phyloP scores from a whole-genome alignment of 2,797 vertebrate genomes.

The Malacoctenus gilli region DNA sequence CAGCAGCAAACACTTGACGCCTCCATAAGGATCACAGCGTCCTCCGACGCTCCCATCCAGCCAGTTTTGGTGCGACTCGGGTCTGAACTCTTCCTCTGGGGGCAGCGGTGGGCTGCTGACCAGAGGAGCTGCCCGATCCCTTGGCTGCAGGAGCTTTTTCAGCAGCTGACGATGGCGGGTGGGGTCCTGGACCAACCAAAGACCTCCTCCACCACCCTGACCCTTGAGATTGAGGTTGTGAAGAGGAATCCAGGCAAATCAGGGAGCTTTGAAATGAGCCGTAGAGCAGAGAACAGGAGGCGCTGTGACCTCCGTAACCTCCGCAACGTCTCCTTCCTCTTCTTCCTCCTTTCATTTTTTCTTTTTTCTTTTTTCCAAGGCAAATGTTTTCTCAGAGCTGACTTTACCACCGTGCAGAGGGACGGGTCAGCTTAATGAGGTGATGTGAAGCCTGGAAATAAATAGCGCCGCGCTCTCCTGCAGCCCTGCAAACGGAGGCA shows the following conservation, averaged over 20 bases:
- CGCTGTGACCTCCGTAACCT: too few relatives aligned
- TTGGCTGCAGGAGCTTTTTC: slow-evolving; percentile 66
- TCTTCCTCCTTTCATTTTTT: too few relatives aligned
- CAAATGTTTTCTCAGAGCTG: slow-evolving; percentile 44
- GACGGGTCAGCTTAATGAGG: slow-evolving; percentile 70
- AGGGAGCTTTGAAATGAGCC: slow-evolving; percentile 54
- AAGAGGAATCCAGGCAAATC: slow-evolving; percentile 63
- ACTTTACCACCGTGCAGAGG: too few relatives aligned
- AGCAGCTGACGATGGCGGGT: too few relatives aligned
- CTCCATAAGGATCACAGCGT: slow-evolving; percentile 11
- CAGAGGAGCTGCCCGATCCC: slow-evolving; percentile 74
- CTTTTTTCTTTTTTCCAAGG: slow-evolving; percentile 1
- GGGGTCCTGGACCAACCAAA: slow-evolving; percentile 59
- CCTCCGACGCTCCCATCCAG: slow-evolving; percentile 17
- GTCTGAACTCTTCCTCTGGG: slow-evolving; percentile 39
- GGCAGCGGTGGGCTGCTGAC: slow-evolving; percentile 69
- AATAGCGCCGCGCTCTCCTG: slow-evolving; percentile 67
- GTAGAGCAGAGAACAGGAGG: slow-evolving; percentile 27
- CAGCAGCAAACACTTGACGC: too few relatives aligned
- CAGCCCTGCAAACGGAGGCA: slow-evolving; percentile 66
- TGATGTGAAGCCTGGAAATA: slow-evolving; percentile 68
- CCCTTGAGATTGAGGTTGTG: slow-evolving; percentile 55
- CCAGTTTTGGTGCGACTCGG: slow-evolving; percentile 43
- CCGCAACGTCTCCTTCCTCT: too few relatives aligned
- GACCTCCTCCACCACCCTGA: too few relatives aligned